Evolutionary conservation across 92 coral and sea anemone species (phyloP).

Genomic region (Umimayanthus chanpuru): DNA sequence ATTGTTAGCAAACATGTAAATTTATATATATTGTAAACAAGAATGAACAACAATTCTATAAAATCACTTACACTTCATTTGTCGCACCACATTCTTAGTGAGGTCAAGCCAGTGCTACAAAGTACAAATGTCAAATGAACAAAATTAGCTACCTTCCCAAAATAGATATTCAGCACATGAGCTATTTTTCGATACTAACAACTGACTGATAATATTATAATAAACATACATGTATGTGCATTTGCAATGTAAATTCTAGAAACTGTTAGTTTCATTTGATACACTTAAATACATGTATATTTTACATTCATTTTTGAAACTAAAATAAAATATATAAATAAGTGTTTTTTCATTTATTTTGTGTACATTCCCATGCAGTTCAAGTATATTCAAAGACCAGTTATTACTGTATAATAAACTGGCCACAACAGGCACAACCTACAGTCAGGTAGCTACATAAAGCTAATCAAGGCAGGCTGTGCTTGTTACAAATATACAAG

Average conservation of each 20-base stretch:
- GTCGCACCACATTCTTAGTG: constrained; percentile 84
- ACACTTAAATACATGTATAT: no score
- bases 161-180: background rate
- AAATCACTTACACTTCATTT: constrained; percentile 84
- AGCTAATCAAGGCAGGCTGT: no score
- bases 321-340: no score
- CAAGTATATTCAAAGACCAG: no score
- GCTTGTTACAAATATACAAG: no score
- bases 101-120: constrained; percentile 97
- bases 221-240: background rate
- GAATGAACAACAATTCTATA: background rate
- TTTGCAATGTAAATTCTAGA: no score
- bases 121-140: background rate
- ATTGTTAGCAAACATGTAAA: background rate
- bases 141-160: background rate
- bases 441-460: no score
- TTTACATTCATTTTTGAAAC: no score
- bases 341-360: no score
- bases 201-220: background rate
- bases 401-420: no score
- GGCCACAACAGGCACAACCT: no score
- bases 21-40: background rate
- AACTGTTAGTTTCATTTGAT: background rate
- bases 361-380: no score
- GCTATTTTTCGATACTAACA: background rate